Conservation (phyloP, 2,797 vertebrate species). For the Rallus crepitans region DNA sequence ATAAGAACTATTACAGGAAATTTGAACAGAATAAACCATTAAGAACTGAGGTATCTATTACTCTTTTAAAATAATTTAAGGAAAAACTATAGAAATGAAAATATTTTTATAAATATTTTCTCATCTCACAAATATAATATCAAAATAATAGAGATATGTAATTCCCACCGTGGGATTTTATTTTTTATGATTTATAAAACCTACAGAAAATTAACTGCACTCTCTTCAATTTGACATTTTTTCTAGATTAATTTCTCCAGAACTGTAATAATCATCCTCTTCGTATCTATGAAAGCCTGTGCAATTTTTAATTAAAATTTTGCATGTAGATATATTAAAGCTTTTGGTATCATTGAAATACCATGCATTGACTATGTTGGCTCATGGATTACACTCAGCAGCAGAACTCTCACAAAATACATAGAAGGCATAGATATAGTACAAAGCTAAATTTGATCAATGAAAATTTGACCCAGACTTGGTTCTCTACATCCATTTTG, state of each 20-base stretch:
- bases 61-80: background rate
- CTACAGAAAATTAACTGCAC: background rate
- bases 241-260: background rate
- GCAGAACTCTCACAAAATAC: background rate
- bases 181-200: background rate
- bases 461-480: background rate
- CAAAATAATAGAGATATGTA: background rate
- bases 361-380: background rate
- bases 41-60: background rate
- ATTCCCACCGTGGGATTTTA: background rate
- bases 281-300: background rate
- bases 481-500: background rate
- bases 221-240: background rate
- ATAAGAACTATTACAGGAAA: background rate
- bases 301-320: background rate
- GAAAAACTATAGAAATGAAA: background rate
- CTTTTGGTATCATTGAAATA: background rate
- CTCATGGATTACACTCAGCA: background rate
- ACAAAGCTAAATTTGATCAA: background rate
- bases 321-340: background rate
- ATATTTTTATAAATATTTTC: background rate
- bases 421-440: background rate
- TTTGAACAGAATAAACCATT: background rate
- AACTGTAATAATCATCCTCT: background rate
- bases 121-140: rapidly evolving